A percentile compares a stretch with the other conserved stretches of the same genome.
phyloP scores from a whole-genome alignment of 2,888 invertebrate species.

The Drosophila vallismaia region DNA sequence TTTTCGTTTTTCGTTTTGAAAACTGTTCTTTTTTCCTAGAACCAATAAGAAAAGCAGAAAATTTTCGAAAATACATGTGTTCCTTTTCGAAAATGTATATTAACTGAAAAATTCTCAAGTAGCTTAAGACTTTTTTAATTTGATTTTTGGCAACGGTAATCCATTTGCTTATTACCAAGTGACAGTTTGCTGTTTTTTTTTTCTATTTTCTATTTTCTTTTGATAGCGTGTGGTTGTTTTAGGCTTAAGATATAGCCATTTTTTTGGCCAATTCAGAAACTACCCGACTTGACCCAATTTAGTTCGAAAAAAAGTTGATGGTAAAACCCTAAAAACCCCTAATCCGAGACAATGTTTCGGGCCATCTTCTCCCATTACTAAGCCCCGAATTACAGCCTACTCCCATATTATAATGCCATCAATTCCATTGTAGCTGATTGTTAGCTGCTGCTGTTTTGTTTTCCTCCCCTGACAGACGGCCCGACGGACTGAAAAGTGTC shows the following conservation, averaged over 20 bases:
- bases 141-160: conserved; percentile 14
- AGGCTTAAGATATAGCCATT: background rate
- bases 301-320: conserved; percentile 8
- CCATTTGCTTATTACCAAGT: conserved; percentile 8
- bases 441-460: conserved; percentile 38
- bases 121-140: background rate
- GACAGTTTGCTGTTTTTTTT: background rate
- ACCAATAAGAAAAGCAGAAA: background rate
- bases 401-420: conserved; percentile 44
- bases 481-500: conserved; percentile 30
- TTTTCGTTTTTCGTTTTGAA: background rate
- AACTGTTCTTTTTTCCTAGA: background rate
- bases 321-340: conserved; percentile 24
- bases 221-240: background rate
- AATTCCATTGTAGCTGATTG: conserved; percentile 44
- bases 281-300: conserved; percentile 34
- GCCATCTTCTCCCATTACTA: conserved; percentile 36
- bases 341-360: conserved; percentile 34
- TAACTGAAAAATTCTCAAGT: background rate
- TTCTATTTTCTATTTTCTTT: background rate
- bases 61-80: conserved; percentile 13
- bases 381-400: conserved; percentile 36
- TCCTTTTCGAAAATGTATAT: conserved; percentile 1
- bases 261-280: background rate
- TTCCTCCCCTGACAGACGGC: conserved; percentile 15